These are phyloP conservation scores for Oostethus manadensis DNA, from an alignment of 2,113 vertebrate species.

Conservation along the genomic window DNA sequence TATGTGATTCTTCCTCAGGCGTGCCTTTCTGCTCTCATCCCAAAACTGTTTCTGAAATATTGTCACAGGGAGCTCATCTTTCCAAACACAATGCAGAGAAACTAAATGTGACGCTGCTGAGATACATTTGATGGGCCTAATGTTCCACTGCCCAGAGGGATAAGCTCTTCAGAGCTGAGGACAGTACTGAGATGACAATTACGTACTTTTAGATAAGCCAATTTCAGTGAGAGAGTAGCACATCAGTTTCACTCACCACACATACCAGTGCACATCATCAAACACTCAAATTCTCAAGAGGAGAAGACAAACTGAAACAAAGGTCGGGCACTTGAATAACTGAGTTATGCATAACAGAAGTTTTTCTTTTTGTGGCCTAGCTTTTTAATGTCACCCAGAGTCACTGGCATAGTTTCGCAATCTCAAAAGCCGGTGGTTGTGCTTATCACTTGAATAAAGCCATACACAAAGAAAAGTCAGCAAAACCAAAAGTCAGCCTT, in stretches of 20 bases:
- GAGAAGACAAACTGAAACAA: slow-evolving; percentile 12
- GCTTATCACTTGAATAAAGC: not conserved
- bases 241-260: slow-evolving; percentile 24
- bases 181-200: slow-evolving; percentile 48
- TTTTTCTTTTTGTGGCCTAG: not conserved
- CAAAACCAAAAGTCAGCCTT: too few relatives aligned
- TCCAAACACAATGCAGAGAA: slow-evolving; percentile 46
- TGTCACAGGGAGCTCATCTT: slow-evolving; percentile 55
- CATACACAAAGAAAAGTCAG: too few relatives aligned
- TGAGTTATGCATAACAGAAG: not conserved
- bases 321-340: slow-evolving; percentile 9
- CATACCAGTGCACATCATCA: slow-evolving; percentile 16
- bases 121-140: slow-evolving; percentile 65
- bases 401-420: not conserved
- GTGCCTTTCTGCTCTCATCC: slow-evolving; percentile 5
- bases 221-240: slow-evolving; percentile 30
- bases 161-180: slow-evolving; percentile 50
- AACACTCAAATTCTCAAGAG: slow-evolving; percentile 9
- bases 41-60: slow-evolving; percentile 36
- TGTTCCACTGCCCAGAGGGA: slow-evolving; percentile 46
- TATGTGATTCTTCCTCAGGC: slow-evolving; percentile 2
- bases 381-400: slow-evolving; percentile 8
- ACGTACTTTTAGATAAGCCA: slow-evolving; percentile 32
- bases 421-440: not conserved
- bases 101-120: slow-evolving; percentile 61